phyloP scores from a whole-genome alignment of 2,888 invertebrate genomes.

The Euplexia lucipara region DNA sequence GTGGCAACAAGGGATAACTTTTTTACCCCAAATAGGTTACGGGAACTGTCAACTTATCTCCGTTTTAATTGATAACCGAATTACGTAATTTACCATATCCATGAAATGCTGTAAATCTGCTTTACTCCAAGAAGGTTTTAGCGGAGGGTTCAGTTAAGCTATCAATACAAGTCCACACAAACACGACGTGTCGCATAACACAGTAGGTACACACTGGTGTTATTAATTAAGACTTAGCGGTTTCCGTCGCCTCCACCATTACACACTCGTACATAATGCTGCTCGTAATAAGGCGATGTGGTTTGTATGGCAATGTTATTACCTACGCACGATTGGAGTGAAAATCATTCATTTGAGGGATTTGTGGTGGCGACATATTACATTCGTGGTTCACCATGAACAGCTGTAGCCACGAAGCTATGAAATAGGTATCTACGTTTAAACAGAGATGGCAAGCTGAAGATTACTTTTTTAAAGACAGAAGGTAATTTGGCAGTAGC shows the following conservation, averaged over 20 bases:
- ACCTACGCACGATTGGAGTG: slow-evolving; percentile 24
- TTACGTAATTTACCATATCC: too few relatives aligned
- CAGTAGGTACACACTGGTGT: slow-evolving; percentile 9
- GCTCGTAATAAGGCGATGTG: slow-evolving; percentile 20
- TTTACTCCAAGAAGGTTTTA: background rate
- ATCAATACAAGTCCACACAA: slow-evolving; percentile 18
- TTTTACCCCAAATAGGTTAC: too few relatives aligned
- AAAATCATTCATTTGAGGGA: slow-evolving; percentile 16
- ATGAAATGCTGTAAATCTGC: too few relatives aligned
- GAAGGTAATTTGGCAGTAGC: too few relatives aligned
- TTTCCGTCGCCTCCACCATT: slow-evolving; percentile 10
- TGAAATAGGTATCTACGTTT: too few relatives aligned
- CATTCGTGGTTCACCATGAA: slow-evolving; percentile 18
- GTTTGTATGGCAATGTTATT: slow-evolving; percentile 35
- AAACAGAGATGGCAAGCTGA: too few relatives aligned
- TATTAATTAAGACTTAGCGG: slow-evolving; percentile 38
- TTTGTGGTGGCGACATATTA: slow-evolving; percentile 34
- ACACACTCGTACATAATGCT: slow-evolving; percentile 2
- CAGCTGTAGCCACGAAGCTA: background rate
- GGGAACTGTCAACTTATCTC: too few relatives aligned
- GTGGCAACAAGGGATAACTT: too few relatives aligned
- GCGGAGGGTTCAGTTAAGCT: slow-evolving; percentile 11
- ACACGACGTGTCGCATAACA: slow-evolving; percentile 4
- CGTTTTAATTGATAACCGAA: too few relatives aligned
- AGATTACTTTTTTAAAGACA: too few relatives aligned